Evolutionary conservation across 2,113 vertebrate genomes (phyloP).

Genomic region (Eleginops maclovinus): DNA sequence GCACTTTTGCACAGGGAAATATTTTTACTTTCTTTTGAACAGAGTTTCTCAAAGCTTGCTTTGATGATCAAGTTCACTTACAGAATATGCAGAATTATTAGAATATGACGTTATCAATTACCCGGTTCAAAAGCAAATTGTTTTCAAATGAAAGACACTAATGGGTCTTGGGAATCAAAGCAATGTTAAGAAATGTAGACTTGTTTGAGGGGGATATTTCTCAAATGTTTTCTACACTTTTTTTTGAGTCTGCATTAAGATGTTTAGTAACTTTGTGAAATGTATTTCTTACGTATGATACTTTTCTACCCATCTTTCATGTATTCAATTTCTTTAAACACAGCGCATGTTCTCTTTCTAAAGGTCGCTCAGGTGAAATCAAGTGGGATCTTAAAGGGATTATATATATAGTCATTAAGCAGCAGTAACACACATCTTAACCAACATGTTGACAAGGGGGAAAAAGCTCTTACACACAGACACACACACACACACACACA

Average conservation of each 20-base stretch:
- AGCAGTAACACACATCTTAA: neutral
- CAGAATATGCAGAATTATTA: neutral
- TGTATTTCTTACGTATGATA: neutral
- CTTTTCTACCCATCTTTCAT: neutral
- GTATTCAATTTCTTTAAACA: neutral
- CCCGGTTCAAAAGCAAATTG: neutral
- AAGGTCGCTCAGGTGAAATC: neutral
- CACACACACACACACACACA: neutral
- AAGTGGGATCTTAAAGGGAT: neutral
- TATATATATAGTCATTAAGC: neutral
- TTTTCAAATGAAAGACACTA: neutral
- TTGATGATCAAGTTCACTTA: neutral
- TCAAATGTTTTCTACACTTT: no score
- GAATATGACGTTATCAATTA: neutral
- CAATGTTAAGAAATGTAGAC: conserved; percentile 16
- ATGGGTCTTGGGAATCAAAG: neutral
- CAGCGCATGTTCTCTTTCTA: neutral
- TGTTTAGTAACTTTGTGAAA: neutral
- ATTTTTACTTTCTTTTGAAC: neutral
- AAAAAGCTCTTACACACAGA: neutral
- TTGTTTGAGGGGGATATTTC: no score
- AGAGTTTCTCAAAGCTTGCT: neutral
- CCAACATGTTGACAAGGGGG: neutral
- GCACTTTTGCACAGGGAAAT: neutral
- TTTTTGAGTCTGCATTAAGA: neutral